Base-by-base conservation (phyloP, 2,888 invertebrate genomes). In the Limnephilus rhombicus region DNA sequence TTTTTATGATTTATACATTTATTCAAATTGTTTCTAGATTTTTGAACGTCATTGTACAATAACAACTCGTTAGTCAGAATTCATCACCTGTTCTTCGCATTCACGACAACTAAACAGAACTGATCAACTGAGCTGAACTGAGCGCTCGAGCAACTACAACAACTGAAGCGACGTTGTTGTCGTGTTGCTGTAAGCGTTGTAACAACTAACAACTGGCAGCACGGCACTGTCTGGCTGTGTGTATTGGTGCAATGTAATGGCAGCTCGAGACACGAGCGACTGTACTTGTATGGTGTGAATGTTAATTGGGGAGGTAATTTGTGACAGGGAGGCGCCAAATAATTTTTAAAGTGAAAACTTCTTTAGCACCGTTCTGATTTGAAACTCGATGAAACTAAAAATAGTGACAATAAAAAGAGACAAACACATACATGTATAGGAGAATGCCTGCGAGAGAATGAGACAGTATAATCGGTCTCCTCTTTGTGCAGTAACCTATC, bases 71-170 rank as follows among this genome's bases (percentile, higher is more conserved):
- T 86, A 86, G 86, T 49, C 45, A 86, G 29, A 29, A 29, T 86
- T 86, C 86, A 86, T n/a, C 86, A 86, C 86, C 86, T 86, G 86
- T 41, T 45, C 86, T 68, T 68, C 68, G 68, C 68, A 68, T 68
- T 68, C 68, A n/a, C 68, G 68, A 68, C 24, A 68, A n/a, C 24
- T 53, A 18, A 18, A 15, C 53, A 9, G 68, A 68, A 68, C 68
- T 68, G 68, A 68, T 68, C 68, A 68, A 9, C 68, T 68, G 18
- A 68, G n/a, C n/a, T n/a, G 5, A 68, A 24, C 68, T 68, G 24
- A 68, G 24, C 24, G 68, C n/a, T 9, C 68, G 68, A 68, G 24
- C 68, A n/a, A 68, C 53, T 18, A 18, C 53, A 15, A 18, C 68
- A 15, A 18, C 68, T 68, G 68, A 68, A n/a, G 7, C 68, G 68